phyloP scores from a whole-genome alignment of 2,888 invertebrate species.

The Rhynchonema sp. region DNA sequence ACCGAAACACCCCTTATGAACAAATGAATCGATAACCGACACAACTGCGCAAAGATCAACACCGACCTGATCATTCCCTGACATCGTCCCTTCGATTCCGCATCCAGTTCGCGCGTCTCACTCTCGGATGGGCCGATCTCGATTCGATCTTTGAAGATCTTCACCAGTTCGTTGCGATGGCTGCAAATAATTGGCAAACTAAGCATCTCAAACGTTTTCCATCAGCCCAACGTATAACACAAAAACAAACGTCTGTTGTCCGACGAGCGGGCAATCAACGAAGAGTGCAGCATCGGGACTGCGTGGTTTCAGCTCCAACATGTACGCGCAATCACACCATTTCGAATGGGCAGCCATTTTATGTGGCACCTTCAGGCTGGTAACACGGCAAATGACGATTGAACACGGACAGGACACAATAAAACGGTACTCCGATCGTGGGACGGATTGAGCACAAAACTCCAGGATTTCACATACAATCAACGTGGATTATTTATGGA shows the following conservation, averaged over 20 bases:
- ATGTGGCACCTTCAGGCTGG: too few relatives aligned
- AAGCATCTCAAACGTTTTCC: not conserved
- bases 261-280: conserved; percentile 14
- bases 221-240: not conserved
- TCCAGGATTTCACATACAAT: too few relatives aligned
- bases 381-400: too few relatives aligned
- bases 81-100: not conserved
- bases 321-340: not conserved
- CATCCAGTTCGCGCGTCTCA: not conserved
- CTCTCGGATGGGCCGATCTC: not conserved
- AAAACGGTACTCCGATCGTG: too few relatives aligned
- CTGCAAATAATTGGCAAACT: not conserved
- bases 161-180: not conserved
- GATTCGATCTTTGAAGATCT: not conserved
- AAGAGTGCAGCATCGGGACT: conserved; percentile 13
- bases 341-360: too few relatives aligned
- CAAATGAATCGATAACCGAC: too few relatives aligned
- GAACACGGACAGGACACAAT: too few relatives aligned
- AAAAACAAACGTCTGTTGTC: not conserved
- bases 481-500: too few relatives aligned
- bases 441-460: too few relatives aligned
- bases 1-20: too few relatives aligned
- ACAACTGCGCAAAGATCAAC: too few relatives aligned
- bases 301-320: conserved; percentile 15
- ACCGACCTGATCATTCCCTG: too few relatives aligned